Conservation (phyloP, 2,797 vertebrate species). For the Danio aesculapii region DNA sequence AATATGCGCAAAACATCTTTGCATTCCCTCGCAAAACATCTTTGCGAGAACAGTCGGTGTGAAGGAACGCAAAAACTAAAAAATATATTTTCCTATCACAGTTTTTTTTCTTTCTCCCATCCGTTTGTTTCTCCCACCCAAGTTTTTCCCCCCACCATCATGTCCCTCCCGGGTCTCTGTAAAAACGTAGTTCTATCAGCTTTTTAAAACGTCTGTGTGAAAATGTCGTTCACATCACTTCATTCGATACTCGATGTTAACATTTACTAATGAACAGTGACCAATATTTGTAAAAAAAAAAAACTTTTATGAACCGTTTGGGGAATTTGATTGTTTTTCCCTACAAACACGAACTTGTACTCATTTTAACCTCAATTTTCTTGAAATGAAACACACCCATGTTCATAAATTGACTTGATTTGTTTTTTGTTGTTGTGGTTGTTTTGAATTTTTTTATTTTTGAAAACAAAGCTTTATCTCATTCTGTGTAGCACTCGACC, state of each 20-base stretch:
- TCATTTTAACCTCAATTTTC: conserved; percentile 9
- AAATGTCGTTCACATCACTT: not conserved
- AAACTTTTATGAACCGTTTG: conserved; percentile 53
- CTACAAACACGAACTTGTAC: not conserved
- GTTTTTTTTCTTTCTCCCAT: too few species aligned
- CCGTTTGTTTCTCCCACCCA: too few species aligned
- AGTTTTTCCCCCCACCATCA: too few species aligned
- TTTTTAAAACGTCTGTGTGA: conserved; percentile 26
- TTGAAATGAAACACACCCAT: not conserved
- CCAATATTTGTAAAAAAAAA: conserved; percentile 50
- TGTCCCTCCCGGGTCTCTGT: too few species aligned
- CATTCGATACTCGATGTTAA: conserved; percentile 44
- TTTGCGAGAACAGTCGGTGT: too few species aligned
- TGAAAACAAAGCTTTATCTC: conserved; percentile 38
- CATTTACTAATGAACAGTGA: conserved; percentile 37
- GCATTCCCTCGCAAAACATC: too few species aligned
- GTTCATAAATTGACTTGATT: not conserved
- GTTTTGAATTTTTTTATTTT: not conserved
- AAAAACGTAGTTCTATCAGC: conserved; percentile 2
- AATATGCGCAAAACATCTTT: too few species aligned
- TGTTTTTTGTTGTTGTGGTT: not conserved
- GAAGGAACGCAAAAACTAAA: too few species aligned
- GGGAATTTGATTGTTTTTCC: conserved; percentile 33
- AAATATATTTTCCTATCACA: too few species aligned
- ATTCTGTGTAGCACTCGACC: conserved; percentile 33